A percentile compares a stretch with the other conserved stretches of the same genome.
Evolutionary conservation across 2,113 vertebrate genomes (phyloP).

Genomic region (Tragulus kanchil): DNA sequence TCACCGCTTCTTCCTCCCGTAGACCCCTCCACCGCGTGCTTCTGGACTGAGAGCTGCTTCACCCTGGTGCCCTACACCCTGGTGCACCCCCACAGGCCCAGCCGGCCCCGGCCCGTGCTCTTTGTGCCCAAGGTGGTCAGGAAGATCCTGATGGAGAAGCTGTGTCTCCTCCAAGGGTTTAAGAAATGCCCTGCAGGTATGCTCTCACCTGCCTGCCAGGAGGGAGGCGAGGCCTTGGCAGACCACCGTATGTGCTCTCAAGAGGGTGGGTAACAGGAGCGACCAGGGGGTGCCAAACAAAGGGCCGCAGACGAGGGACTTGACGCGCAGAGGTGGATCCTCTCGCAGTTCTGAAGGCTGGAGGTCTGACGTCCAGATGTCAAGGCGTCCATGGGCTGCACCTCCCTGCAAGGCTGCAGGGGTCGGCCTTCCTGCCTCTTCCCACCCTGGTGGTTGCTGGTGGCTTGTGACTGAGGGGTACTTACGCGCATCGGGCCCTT

Average conservation of each 20-base stretch:
- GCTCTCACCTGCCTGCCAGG: neutral
- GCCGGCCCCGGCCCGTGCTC: conserved; percentile 90
- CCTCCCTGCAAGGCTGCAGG: rapidly evolving
- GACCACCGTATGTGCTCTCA: no score
- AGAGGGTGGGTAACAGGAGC: neutral
- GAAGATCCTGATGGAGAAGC: conserved; percentile 89
- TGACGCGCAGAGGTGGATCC: rapidly evolving
- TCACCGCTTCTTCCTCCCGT: neutral
- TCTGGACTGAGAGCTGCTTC: conserved; percentile 85
- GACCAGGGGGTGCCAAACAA: neutral
- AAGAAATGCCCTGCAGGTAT: conserved; percentile 90
- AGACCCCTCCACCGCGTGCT: conserved; percentile 17
- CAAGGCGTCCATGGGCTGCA: neutral
- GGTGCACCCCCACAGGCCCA: conserved; percentile 90
- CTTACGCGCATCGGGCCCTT: no score
- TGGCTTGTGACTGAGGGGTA: neutral
- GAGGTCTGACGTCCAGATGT: neutral
- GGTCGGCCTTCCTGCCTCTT: conserved; percentile 85
- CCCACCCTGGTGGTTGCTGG: conserved; percentile 64
- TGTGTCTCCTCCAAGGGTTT: conserved; percentile 89
- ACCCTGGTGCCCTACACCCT: conserved; percentile 93
- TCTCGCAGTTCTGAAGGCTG: conserved; percentile 75
- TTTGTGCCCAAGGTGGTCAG: conserved; percentile 90
- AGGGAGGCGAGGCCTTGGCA: neutral
- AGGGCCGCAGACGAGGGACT: rapidly evolving